Conservation (phyloP, 2,113 vertebrate genomes). For the Heliornis fulica region DNA sequence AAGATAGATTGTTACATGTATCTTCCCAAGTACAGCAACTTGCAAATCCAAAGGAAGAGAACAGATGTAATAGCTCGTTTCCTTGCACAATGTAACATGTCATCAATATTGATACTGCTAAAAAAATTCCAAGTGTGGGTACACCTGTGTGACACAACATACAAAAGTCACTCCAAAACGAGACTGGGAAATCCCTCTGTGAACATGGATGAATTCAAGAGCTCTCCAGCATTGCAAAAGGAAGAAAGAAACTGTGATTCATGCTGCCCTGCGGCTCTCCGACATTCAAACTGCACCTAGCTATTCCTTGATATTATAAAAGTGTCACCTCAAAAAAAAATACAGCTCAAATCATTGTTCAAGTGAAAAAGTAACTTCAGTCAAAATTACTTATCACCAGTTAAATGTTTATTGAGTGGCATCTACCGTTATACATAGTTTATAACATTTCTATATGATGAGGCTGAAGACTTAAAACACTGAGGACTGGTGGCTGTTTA, state of each 20-base stretch:
- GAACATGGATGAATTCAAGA: background rate
- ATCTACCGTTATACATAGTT: constrained; percentile 63
- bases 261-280: constrained; percentile 40
- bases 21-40: background rate
- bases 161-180: background rate
- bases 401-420: constrained; percentile 73
- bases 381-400: constrained; percentile 59
- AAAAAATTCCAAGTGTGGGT: background rate
- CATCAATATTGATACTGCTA: background rate
- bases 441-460: constrained; percentile 14
- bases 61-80: background rate
- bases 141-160: background rate
- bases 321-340: constrained; percentile 63
- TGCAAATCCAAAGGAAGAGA: background rate
- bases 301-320: constrained; percentile 51
- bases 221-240: background rate
- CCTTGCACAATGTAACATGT: fast-evolving
- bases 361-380: constrained; percentile 67
- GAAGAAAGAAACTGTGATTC: constrained; percentile 40
- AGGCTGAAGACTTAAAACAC: constrained; percentile 30
- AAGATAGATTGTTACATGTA: background rate
- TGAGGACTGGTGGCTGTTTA: background rate
- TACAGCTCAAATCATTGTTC: constrained; percentile 65
- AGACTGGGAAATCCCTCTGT: background rate
- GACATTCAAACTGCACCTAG: constrained; percentile 64